Percentiles rank a stretch among this genome's conserved stretches.
Conservation (phyloP, 2,113 vertebrate species). For the Alouatta palliata region DNA sequence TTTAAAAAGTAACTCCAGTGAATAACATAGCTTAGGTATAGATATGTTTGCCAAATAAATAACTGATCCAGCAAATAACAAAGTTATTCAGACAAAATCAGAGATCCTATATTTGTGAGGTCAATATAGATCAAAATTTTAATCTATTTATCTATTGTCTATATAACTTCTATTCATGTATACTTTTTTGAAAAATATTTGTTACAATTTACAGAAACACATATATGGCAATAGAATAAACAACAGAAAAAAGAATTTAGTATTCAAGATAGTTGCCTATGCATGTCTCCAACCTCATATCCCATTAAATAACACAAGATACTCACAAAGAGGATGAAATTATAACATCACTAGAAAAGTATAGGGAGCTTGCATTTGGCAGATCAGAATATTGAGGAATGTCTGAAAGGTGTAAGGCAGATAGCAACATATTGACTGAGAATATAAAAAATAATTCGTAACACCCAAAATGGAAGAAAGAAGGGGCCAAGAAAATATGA, state of each 20-base stretch:
- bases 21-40: background rate
- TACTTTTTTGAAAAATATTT: constrained; percentile 3
- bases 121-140: background rate
- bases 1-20: background rate
- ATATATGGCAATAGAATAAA: background rate
- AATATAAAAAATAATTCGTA: background rate
- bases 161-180: background rate
- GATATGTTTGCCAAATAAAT: background rate
- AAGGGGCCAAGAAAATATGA: background rate
- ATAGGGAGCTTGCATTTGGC: background rate
- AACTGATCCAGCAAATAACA: background rate
- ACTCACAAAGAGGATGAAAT: background rate
- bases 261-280: background rate
- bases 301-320: background rate
- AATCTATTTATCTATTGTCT: background rate
- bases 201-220: background rate
- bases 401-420: background rate
- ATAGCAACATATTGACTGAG: background rate
- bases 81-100: background rate
- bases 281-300: background rate
- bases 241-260: background rate
- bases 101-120: background rate
- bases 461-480: background rate
- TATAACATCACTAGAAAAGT: background rate
- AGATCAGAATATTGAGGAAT: background rate